A percentile compares a stretch with the other conserved stretches of the same genome.
These are phyloP conservation scores for Acrobasis repandana DNA, from an alignment of 2,888 invertebrate species.

Conservation along the genomic window DNA sequence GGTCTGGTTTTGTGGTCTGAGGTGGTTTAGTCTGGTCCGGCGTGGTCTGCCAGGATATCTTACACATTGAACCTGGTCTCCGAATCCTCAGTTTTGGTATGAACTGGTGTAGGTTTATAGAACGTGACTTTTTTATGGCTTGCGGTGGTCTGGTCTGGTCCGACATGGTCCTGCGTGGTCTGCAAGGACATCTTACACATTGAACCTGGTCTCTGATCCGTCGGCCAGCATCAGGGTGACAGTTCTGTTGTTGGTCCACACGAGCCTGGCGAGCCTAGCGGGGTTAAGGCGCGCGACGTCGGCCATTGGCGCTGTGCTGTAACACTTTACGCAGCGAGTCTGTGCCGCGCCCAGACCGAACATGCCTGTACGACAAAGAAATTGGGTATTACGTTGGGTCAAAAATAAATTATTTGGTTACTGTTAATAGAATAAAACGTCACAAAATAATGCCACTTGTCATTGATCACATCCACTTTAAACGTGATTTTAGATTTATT, in stretches of 20 bases:
- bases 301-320: slow-evolving; percentile 96
- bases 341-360: slow-evolving; percentile 99
- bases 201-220: slow-evolving; percentile 90
- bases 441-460: too few species aligned
- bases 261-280: slow-evolving; percentile 93
- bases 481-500: too few species aligned
- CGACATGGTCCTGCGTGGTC: neutral
- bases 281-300: slow-evolving; percentile 94
- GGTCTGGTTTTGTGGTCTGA: too few species aligned
- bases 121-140: neutral
- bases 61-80: too few species aligned
- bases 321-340: slow-evolving; percentile 97
- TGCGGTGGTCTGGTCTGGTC: neutral
- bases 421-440: too few species aligned
- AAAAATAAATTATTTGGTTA: too few species aligned
- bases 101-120: neutral
- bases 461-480: too few species aligned
- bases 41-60: too few species aligned
- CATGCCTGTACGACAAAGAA: slow-evolving; percentile 84
- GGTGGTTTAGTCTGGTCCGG: too few species aligned
- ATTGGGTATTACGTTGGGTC: neutral
- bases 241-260: slow-evolving; percentile 97
- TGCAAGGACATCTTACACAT: slow-evolving; percentile 48
- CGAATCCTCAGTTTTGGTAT: too few species aligned
- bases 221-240: slow-evolving; percentile 97